Conservation (phyloP, 2,888 invertebrate species). For the Lasius platythorax region DNA sequence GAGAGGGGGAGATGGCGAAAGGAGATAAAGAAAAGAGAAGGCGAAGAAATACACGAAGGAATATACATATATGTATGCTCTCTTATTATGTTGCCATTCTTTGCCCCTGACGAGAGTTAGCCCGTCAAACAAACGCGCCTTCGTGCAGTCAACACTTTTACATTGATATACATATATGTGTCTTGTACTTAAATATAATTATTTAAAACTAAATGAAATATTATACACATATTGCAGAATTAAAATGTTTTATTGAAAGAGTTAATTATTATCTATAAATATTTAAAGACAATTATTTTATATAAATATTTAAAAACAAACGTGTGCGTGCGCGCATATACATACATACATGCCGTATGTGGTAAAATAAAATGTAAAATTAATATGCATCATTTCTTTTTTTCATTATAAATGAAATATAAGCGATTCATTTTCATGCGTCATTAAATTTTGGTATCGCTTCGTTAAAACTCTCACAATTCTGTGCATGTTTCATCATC, state of each 20-base stretch:
- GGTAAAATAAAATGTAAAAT: not conserved
- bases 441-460: conserved; percentile 45
- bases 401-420: not conserved
- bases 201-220: not conserved
- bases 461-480: conserved; percentile 37
- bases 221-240: not conserved
- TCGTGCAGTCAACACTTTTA: not conserved
- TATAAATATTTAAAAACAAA: not conserved
- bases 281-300: not conserved
- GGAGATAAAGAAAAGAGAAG: conserved; percentile 23
- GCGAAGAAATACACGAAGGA: conserved; percentile 57
- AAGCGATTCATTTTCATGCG: not conserved
- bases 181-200: not conserved
- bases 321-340: not conserved
- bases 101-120: not conserved
- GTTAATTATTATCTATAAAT: not conserved
- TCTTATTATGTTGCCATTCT: conserved; percentile 59
- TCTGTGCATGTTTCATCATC: conserved; percentile 55
- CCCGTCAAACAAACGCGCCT: too few species aligned
- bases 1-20: not conserved
- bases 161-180: not conserved
- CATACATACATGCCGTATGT: not conserved
- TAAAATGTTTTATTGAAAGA: not conserved
- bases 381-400: not conserved
- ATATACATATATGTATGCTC: conserved; percentile 59